Evolutionary conservation across 2,888 invertebrate genomes (phyloP).

Genomic region (Cryptus viduatorius): DNA sequence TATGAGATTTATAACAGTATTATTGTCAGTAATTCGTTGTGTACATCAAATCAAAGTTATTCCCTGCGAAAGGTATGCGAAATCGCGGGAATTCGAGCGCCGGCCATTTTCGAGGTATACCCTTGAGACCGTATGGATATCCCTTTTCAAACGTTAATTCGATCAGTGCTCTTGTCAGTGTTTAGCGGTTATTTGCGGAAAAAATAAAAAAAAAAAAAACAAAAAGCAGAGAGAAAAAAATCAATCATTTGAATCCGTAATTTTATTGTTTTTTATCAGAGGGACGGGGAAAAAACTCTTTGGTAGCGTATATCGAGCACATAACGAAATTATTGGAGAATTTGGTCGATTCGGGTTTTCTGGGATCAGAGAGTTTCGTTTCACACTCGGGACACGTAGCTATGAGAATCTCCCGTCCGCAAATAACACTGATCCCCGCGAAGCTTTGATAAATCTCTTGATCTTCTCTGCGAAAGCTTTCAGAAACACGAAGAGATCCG

Average conservation of each 20-base stretch:
- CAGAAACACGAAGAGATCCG: neutral
- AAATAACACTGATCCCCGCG: neutral
- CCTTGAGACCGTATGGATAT: neutral
- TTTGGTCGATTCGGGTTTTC: neutral
- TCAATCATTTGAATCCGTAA: neutral
- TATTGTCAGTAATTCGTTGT: too few relatives aligned
- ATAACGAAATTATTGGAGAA: neutral
- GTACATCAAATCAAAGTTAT: too few relatives aligned
- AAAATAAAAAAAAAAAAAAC: neutral
- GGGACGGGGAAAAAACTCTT: neutral
- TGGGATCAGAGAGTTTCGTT: neutral
- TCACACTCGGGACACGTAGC: neutral
- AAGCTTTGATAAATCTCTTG: conserved; percentile 18
- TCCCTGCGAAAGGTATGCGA: neutral
- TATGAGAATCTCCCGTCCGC: neutral
- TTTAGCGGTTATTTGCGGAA: neutral
- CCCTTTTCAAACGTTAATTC: neutral
- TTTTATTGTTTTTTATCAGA: neutral
- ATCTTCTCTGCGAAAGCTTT: neutral
- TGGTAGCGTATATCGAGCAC: neutral
- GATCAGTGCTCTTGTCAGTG: neutral
- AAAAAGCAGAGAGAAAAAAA: neutral
- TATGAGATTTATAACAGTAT: too few relatives aligned
- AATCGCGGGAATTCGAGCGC: neutral
- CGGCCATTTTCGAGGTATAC: neutral